These are phyloP conservation scores for Lithodes maja DNA, from an alignment of 2,888 invertebrate genomes.

Conservation along the genomic window DNA sequence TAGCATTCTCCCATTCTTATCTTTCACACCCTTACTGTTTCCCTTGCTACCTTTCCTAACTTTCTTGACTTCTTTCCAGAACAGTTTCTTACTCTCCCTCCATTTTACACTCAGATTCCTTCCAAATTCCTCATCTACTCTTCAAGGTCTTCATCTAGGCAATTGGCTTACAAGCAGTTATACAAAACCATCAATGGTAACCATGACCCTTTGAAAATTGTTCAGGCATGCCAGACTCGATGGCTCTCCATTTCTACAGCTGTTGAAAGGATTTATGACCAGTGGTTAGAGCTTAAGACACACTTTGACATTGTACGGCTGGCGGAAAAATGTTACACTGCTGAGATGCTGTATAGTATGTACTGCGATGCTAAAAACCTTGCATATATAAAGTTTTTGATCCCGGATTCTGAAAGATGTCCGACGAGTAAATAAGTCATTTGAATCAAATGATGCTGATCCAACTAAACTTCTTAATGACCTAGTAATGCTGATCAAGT, in stretches of 20 bases:
- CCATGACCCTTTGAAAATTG: constrained; percentile 15
- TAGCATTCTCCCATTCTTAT: no score
- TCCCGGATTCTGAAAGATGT: constrained; percentile 9
- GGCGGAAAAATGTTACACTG: constrained; percentile 35
- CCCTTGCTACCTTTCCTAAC: no score
- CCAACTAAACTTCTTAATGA: constrained; percentile 36
- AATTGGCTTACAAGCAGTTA: not conserved
- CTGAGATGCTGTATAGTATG: constrained; percentile 39
- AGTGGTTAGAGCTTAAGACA: not conserved
- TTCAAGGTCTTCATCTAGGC: constrained; percentile 16
- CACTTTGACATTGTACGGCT: constrained; percentile 11
- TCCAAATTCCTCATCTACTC: not conserved
- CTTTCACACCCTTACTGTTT: no score
- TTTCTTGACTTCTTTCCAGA: no score
- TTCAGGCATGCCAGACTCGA: constrained; percentile 11
- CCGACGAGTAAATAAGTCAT: constrained; percentile 33
- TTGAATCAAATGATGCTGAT: constrained; percentile 46
- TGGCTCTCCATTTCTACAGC: constrained; percentile 28
- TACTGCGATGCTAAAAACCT: constrained; percentile 30
- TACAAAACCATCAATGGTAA: constrained; percentile 15
- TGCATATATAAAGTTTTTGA: constrained; percentile 18
- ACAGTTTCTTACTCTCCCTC: no score
- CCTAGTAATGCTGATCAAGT: constrained; percentile 18
- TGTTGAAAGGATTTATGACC: not conserved
- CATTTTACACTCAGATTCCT: no score